Conservation (phyloP, 2,113 vertebrate genomes). For the Rostratula benghalensis region DNA sequence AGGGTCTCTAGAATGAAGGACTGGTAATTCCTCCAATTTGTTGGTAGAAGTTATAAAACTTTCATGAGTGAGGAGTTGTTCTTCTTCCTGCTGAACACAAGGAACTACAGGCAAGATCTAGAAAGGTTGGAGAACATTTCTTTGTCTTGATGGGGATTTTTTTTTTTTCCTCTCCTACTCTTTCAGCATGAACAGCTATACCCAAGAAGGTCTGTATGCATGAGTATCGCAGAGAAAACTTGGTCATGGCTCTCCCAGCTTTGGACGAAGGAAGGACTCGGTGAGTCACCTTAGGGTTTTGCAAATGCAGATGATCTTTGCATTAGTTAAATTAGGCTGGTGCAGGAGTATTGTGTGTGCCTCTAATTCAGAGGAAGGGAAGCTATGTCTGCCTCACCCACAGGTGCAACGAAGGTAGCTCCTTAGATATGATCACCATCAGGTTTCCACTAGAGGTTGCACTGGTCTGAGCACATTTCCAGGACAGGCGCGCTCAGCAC, state of each 20-base stretch:
- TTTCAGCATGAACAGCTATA: background rate
- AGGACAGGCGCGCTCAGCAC: background rate
- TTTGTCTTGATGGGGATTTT: background rate
- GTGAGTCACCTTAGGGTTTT: background rate
- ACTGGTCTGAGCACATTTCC: background rate
- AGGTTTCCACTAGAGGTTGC: slow-evolving; percentile 49
- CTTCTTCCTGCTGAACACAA: background rate
- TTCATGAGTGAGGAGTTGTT: background rate
- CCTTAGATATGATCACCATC: background rate
- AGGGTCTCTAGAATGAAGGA: background rate
- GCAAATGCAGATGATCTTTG: background rate
- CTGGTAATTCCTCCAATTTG: fast-evolving
- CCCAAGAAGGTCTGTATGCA: background rate
- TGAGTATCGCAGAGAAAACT: fast-evolving
- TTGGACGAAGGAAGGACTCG: background rate
- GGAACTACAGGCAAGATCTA: background rate
- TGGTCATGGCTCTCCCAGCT: background rate
- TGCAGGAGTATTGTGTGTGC: background rate
- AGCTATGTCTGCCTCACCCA: background rate
- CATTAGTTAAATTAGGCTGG: background rate
- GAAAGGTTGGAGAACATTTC: background rate
- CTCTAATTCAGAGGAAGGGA: background rate
- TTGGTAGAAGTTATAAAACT: background rate
- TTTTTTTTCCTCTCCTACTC: background rate
- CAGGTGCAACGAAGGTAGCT: background rate